Base-by-base conservation (phyloP, 2,797 vertebrate species). In the Threskiornis aethiopicus region DNA sequence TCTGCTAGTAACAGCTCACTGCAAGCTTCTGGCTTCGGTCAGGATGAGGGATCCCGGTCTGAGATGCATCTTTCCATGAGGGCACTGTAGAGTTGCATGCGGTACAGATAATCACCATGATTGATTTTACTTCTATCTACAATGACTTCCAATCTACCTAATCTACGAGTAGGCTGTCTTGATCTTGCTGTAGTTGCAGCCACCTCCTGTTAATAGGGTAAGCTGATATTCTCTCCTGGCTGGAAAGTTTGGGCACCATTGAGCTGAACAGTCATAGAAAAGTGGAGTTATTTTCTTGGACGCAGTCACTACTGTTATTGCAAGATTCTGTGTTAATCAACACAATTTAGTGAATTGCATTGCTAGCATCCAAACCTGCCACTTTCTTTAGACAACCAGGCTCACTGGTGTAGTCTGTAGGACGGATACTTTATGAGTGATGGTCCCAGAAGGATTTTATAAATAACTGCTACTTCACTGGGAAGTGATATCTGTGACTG, bases 71-170 rank as follows among this genome's bases (percentile, higher is more conserved):
- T 78, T 65, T 28, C 7, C 7, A 1, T 11, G 6, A 1, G 4
- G 42, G 4, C 7, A 1, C 46, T 61, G 18, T 13, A 5, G 46
- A 52, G 19, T 4, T 4, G 2, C 6, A 2, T 52, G 18, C 21
- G 33, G 19, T 24, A 6, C 5, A 5, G 35, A 0, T 16, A 31
- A 13, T 55, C 10, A 44, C 10, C 6, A 15, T 1, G 0, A 9
- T 14, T 62, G 44, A 8, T 61, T 71, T 61, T 6, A 16, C 18
- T 84, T 81, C 39, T 61, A 1, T 11, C n/a, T 79, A 5, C 12
- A 1, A 0, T 42, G n/a, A 20, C 20, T 65, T 72, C 37, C 14
- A 41, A 41, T 41, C 39, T 41, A 11, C 11, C 39, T 41, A 41
- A 4, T 35, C 44, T n/a, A 10, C 0, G 0, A 39, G 29, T 9